Evolutionary conservation across 2,797 vertebrate genomes (phyloP), one percentile per base, ranked within the genome.

Genomic region (Channallabes apus): DNA sequence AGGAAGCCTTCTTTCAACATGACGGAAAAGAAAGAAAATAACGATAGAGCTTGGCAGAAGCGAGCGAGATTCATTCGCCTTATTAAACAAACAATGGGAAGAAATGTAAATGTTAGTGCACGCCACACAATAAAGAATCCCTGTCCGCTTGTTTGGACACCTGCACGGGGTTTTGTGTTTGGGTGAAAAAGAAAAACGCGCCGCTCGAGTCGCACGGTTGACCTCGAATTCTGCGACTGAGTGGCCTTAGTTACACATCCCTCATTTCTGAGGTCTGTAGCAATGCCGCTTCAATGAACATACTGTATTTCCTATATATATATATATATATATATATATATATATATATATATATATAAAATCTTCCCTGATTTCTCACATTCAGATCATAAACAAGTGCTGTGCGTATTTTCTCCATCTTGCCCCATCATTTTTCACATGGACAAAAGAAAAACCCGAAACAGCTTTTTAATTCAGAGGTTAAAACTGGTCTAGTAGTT

Each of bases 1-100:
- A 67, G 61, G 83, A 83, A 85, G 86, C 69, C 87, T 86, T 94
- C 93, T 92, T 86, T 94, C 93, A 92, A 86, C 92, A 76, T 77
- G 41, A 68, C 11, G 32, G 12, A 54, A 51, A 32, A 4, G 35
- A 14, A 22, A 11, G 3, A 18, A 22, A 11, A 9, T 9, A 12
- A 51, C 5, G 61, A 80, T 20, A 18, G 86, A 94, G 92, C 92
- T 94, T 95, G 94, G 94, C 94, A 93, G 78, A 11, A 86, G 73
- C 3, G 29, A 78, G 58, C 38, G 58, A 89, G 91, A 93, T 91
- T 93, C 91, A 92, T 91, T 91, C 82, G 82, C 72, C 84, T 91
- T 90, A 87, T 93, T 91, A 89, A 91, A 93, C 92, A 94, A 94
- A 95, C 93, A 93, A 22, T 72, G 91, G 91, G 90, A 91, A 91